Evolutionary conservation across 2,797 vertebrate species (phyloP).

Genomic region (Novumbra hubbsi): DNA sequence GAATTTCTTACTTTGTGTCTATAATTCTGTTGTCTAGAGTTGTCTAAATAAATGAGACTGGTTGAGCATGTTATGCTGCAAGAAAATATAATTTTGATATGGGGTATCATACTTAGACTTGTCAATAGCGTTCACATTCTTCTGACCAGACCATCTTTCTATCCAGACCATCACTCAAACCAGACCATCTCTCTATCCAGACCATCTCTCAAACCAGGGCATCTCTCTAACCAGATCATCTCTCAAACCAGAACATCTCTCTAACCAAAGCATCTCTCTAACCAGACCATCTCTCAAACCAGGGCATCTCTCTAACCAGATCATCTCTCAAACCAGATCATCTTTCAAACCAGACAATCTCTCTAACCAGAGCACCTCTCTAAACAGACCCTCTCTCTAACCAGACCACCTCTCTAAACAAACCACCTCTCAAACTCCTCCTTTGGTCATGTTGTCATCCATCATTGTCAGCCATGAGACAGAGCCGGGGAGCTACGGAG

Average conservation of each 20-base stretch:
- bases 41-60: neutral
- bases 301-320: neutral
- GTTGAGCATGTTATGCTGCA: neutral
- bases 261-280: too few relatives aligned
- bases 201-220: neutral
- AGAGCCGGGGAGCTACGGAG: neutral
- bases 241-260: conserved; percentile 2
- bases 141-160: conserved; percentile 2
- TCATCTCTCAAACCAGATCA: too few relatives aligned
- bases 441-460: conserved; percentile 12
- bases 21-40: neutral
- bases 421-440: conserved; percentile 13
- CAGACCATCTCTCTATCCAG: conserved; percentile 7
- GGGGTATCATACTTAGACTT: conserved; percentile 6
- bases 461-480: neutral
- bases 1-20: neutral
- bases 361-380: too few relatives aligned
- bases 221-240: too few relatives aligned
- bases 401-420: too few relatives aligned
- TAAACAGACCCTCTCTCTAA: conserved; percentile 4
- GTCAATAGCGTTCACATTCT: conserved; percentile 28
- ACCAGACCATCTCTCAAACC: conserved; percentile 8
- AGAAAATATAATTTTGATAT: neutral
- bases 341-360: neutral
- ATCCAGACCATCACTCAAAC: too few relatives aligned